These are phyloP conservation scores for Etheostoma perlongum DNA, from an alignment of 2,797 vertebrate species.

Conservation along the genomic window DNA sequence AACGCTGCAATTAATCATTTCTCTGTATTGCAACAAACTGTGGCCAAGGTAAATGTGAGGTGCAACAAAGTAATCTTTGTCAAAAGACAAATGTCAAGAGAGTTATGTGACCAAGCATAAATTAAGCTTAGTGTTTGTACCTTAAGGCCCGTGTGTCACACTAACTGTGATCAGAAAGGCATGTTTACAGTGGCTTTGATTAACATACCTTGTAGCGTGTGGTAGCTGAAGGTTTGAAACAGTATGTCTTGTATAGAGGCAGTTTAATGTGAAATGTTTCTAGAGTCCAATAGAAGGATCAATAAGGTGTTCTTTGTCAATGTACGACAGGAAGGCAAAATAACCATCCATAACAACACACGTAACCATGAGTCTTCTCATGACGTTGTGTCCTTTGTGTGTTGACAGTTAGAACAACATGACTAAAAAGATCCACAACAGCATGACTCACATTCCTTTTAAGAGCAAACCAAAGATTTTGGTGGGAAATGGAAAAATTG, in stretches of 20 bases:
- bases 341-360: conserved; percentile 15
- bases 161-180: not conserved
- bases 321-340: conserved; percentile 21
- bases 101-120: conserved; percentile 8
- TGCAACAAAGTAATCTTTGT: conserved; percentile 1
- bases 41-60: conserved; percentile 22
- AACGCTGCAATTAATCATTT: conserved; percentile 3
- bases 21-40: conserved; percentile 4
- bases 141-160: conserved; percentile 1
- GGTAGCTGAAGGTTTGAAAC: conserved; percentile 12
- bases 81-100: conserved; percentile 19
- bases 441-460: conserved; percentile 50
- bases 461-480: conserved; percentile 46
- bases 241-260: not conserved
- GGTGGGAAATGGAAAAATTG: conserved; percentile 40
- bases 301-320: conserved; percentile 36
- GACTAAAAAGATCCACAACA: conserved; percentile 46
- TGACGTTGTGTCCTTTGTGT: conserved; percentile 23
- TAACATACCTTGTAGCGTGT: conserved; percentile 10
- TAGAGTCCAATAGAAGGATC: conserved; percentile 35
- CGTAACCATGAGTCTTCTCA: not conserved
- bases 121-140: not conserved
- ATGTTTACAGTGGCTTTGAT: not conserved
- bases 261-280: conserved; percentile 1
- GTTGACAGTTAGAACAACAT: conserved; percentile 35